Evolutionary conservation across 2,888 invertebrate species (phyloP).

Genomic region (Formica aserva): DNA sequence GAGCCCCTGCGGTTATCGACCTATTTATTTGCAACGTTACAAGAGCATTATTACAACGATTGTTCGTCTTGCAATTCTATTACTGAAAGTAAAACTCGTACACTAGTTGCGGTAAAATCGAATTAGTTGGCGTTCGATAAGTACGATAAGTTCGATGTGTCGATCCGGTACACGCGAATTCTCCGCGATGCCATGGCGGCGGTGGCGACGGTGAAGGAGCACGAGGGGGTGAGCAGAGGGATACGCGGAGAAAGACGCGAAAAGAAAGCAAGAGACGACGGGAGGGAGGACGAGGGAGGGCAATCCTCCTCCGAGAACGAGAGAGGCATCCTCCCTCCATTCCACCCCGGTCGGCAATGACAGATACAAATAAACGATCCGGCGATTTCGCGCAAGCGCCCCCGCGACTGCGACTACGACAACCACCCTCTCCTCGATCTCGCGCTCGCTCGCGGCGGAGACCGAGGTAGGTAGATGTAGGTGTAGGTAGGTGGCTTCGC

Average conservation of each 20-base stretch:
- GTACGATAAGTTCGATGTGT: background rate
- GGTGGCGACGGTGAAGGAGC: constrained; percentile 34
- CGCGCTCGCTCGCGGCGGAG: constrained; percentile 57
- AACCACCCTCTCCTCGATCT: constrained; percentile 41
- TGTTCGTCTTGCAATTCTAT: background rate
- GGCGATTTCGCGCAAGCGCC: constrained; percentile 83
- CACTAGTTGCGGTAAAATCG: background rate
- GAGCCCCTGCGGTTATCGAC: constrained; percentile 28
- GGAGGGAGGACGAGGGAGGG: constrained; percentile 58
- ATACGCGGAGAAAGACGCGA: constrained; percentile 49
- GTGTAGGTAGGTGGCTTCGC: constrained; percentile 41
- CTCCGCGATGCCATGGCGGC: constrained; percentile 51
- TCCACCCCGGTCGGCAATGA: constrained; percentile 82
- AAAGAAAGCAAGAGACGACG: constrained; percentile 67
- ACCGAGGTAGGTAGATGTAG: constrained; percentile 54
- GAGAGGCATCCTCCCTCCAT: constrained; percentile 70
- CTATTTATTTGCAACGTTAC: constrained; percentile 17
- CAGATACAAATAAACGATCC: constrained; percentile 86
- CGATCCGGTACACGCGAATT: constrained; percentile 50
- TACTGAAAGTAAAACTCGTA: background rate
- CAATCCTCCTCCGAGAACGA: constrained; percentile 61
- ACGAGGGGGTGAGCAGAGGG: constrained; percentile 12
- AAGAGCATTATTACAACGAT: background rate
- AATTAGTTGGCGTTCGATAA: constrained; percentile 11
- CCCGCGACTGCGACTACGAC: constrained; percentile 63